These are phyloP conservation scores for Trichoplusia ni DNA, from an alignment of 1,140 invertebrate species.

Conservation along the genomic window DNA sequence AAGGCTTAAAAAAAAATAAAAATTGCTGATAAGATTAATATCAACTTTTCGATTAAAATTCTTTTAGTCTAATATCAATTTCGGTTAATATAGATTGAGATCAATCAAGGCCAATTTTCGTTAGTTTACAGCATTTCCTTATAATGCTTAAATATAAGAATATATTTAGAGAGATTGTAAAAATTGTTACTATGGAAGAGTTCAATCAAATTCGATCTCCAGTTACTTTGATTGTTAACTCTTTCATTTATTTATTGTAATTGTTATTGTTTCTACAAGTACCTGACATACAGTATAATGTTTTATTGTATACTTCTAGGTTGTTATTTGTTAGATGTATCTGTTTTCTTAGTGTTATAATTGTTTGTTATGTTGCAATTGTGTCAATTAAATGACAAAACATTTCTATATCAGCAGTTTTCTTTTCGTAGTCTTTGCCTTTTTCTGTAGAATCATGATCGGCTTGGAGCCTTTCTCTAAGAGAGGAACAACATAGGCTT, in stretches of 20 bases:
- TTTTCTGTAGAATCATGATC: too few species aligned
- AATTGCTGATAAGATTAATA: too few species aligned
- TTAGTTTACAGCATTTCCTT: not conserved
- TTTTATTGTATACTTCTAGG: not conserved
- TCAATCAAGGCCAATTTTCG: slow-evolving; percentile 22
- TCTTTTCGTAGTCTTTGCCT: not conserved
- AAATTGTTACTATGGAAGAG: not conserved
- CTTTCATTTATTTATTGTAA: slow-evolving; percentile 33
- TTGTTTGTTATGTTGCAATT: not conserved
- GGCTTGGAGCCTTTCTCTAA: too few species aligned
- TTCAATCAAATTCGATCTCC: slow-evolving; percentile 20
- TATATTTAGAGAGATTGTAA: not conserved
- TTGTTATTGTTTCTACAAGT: slow-evolving; percentile 34
- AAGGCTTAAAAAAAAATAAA: too few species aligned
- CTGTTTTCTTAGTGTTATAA: slow-evolving; percentile 28
- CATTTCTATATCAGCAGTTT: not conserved
- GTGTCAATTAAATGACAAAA: slow-evolving; percentile 28
- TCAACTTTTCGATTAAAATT: too few species aligned
- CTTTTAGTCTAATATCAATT: too few species aligned
- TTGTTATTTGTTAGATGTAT: slow-evolving; percentile 1
- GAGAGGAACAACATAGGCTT: too few species aligned
- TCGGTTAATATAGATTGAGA: not conserved
- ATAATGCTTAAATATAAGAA: not conserved
- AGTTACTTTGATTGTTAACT: slow-evolving; percentile 1
- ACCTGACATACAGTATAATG: slow-evolving; percentile 35